Base-by-base conservation (phyloP, 2,113 vertebrate genomes). In the Cavia porcellus region DNA sequence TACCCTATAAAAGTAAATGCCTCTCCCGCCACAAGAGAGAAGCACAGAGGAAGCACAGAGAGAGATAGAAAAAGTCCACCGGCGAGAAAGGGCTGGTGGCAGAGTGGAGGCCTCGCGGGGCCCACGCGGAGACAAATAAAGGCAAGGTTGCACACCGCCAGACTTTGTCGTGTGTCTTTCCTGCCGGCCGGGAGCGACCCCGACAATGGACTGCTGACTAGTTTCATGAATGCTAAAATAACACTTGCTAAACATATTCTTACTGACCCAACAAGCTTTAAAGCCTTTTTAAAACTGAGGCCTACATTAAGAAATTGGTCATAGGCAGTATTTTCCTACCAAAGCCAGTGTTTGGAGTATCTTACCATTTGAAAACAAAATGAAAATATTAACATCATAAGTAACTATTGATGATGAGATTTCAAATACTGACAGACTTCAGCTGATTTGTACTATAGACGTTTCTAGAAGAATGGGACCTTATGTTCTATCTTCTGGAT, bases 231-330 rank as follows among this genome's bases (percentile, higher is more conserved):
- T 1, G 2, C 61, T 24, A 94, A 97, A 96, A 85, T 82, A 97
- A 97, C 85, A 74, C 7, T 95, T 97, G 42, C n/a, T 97, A 68
- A 93, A 96, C 89, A 86, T 97, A 96, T 85, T 96, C 25, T 96
- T 61, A 83, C 81, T 84, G 64, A 95, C 35, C 35, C 13, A 57
- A 93, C 80, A 38, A 11, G 1, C 12, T 35, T 0, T 14, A 95
- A 82, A 95, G 25, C 66, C 55, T 57, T 90, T 92, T 84, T 86
- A 92, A 95, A 72, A 47, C 50, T 35, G 2, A 82, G 88, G 4
- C 13, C 77, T 94, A 55, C 0, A 19, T 81, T 22, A 74, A 66
- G 12, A 68, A 10, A 0, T 24, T 62, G 66, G 96, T 97, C n/a
- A 87, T 52, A 86, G 42, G 14, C 2, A 77, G n/a, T 61, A 11